phyloP scores from a whole-genome alignment of 92 coral and sea anemone genomes.

The Galaxea fascicularis region DNA sequence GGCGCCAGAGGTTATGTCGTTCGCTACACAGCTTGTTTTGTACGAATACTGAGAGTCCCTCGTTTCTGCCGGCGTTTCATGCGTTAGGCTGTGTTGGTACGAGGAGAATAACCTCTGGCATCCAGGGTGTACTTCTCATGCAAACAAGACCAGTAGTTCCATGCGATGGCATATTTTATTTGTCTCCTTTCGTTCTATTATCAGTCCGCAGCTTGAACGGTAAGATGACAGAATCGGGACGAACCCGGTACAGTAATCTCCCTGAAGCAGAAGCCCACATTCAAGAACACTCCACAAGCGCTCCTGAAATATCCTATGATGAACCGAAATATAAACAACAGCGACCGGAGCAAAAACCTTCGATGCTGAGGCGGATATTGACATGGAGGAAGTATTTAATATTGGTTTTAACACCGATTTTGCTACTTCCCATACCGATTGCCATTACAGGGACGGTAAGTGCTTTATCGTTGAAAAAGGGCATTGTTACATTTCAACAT shows the following conservation, averaged over 20 bases:
- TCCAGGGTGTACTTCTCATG: too few relatives aligned
- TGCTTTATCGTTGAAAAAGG: not conserved
- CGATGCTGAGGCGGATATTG: constrained; percentile 35
- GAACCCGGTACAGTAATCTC: constrained; percentile 2
- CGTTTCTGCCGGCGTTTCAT: too few relatives aligned
- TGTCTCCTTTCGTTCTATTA: not conserved
- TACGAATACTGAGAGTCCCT: too few relatives aligned
- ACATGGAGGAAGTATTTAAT: constrained; percentile 69
- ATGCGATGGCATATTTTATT: not conserved
- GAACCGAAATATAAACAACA: not conserved
- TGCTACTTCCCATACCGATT: constrained; percentile 70
- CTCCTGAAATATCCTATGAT: not conserved
- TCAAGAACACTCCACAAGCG: not conserved
- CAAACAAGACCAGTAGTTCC: too few relatives aligned
- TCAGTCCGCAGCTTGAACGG: not conserved
- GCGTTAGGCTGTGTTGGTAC: too few relatives aligned
- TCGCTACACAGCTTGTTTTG: too few relatives aligned
- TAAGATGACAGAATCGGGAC: constrained; percentile 1
- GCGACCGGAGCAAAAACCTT: not conserved
- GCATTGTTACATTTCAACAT: too few relatives aligned
- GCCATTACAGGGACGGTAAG: constrained; percentile 74
- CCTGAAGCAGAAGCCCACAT: not conserved
- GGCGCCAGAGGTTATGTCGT: too few relatives aligned
- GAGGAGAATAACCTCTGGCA: too few relatives aligned
- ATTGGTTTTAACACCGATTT: constrained; percentile 65